Base-by-base conservation (phyloP, 2,888 invertebrate species). In the Diplazon laetatorius region DNA sequence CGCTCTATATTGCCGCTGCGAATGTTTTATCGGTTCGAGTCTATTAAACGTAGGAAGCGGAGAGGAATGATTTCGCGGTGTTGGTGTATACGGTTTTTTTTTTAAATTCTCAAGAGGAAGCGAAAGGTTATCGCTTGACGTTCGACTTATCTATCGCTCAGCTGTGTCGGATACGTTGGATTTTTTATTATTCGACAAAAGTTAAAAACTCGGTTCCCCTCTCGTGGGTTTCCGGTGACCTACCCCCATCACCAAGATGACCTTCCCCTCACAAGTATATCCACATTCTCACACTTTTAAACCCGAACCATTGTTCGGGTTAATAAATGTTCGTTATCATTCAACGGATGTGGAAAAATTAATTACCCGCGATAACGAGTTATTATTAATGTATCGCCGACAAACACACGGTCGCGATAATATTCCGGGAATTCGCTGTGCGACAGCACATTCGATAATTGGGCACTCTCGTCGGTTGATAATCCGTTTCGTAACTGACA, bases 21-120 rank as follows among this genome's bases (percentile, higher is more conserved):
- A 75, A 74, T 75, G 71, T 78, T 78, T 78, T 78, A 78, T 78
- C 78, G 78, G 57, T 68, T 20, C 42, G 65, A 46, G 60, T 66
- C 74, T 66, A 59, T 71, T 70, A 74, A 74, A 74, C 20, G 60
- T 46, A 60, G 37, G 66, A 55, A 71, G 22, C 39, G 25, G 22
- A 39, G 42, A 12, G 6, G 30, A 55, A 60, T 70, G 50, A 76
- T 76, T 77, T 68, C 52, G 44, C 57, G 35, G 25, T 18, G 44
- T 20, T 9, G 48, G 39, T 65, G 16, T 25, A 18, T n/a, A n/a
- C n/a, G n/a, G n/a, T n/a, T n/a, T n/a, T n/a, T n/a, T n/a, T n/a
- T n/a, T n/a, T n/a, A n/a, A n/a, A n/a, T n/a, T n/a, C n/a, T 18
- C 18, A 25, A 44, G 66, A 75, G 78, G 68, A 78, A 69, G 66